Percentiles rank a stretch among this genome's conserved stretches.
phyloP scores from a whole-genome alignment of 2,113 vertebrate genomes.

The Gobiocypris rarus region DNA sequence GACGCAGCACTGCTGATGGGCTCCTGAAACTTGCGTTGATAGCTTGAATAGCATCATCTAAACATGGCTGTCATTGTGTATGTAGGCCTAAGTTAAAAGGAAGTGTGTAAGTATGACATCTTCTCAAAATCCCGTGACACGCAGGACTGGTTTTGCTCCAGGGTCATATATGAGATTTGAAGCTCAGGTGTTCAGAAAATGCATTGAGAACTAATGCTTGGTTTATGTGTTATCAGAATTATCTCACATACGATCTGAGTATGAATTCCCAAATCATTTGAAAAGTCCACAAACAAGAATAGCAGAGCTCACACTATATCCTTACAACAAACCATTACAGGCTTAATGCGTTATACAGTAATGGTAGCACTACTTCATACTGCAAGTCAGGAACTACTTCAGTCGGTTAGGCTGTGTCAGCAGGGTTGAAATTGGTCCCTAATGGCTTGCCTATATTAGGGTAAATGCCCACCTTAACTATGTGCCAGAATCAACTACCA shows the following conservation, averaged over 20 bases:
- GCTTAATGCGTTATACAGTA: constrained; percentile 40
- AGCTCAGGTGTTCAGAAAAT: neutral
- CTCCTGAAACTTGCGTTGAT: too few relatives aligned
- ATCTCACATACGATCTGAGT: neutral
- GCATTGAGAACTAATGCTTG: neutral
- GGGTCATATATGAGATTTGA: neutral
- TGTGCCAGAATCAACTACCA: constrained; percentile 62
- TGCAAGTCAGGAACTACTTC: constrained; percentile 73
- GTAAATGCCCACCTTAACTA: constrained; percentile 69
- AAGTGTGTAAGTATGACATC: neutral
- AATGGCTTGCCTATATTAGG: constrained; percentile 66
- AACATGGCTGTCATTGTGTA: neutral
- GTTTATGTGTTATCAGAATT: neutral
- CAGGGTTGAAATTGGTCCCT: constrained; percentile 65
- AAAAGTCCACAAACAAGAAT: neutral
- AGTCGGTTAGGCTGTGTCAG: constrained; percentile 69
- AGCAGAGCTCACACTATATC: neutral
- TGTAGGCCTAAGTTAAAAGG: neutral
- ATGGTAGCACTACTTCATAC: constrained; percentile 52
- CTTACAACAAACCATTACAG: constrained; percentile 19
- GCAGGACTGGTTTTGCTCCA: too few relatives aligned
- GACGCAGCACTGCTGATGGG: too few relatives aligned
- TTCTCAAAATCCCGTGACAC: too few relatives aligned
- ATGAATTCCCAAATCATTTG: neutral
- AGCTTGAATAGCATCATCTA: neutral